Base-by-base conservation (phyloP, 2,888 invertebrate species). In the Phyllotreta cruciferae region DNA sequence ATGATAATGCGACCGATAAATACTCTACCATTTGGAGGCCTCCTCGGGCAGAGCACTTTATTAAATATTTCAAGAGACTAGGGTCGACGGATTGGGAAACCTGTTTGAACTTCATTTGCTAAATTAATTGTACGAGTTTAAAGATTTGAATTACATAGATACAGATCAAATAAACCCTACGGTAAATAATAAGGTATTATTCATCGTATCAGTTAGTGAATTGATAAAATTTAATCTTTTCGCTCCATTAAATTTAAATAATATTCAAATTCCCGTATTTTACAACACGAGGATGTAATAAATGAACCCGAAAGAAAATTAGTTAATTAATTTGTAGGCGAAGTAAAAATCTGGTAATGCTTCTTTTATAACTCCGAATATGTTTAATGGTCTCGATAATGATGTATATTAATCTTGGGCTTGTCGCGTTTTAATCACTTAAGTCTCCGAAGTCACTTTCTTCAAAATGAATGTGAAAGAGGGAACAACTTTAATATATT, bases 361-460 rank as follows among this genome's bases (percentile, higher is more conserved):
- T 64, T 68, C 67, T 69, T 70, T 70, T 69, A 69, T 65, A 67
- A 60, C 65, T 50, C 62, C 70, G 63, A 70, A 70, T 70, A 70
- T 66, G 67, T 67, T 70, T 70, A 71, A 69, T 68, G 70, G 67
- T 66, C 67, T 69, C 64, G 62, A 62, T 72, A 72, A 72, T 71
- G 66, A 71, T 68, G 66, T 66, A 62, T 67, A 71, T 72, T 72
- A 70, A 71, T 72, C 71, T 72, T 71, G 54, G 58, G 63, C 44
- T 65, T 67, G 67, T 67, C 67, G 64, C 57, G 61, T 49, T 57
- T 63, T 67, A 67, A 67, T 67, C 67, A 61, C 61, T 64, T 67
- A 60, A 67, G 65, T 49, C 67, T 63, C 39, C 44, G 60, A 60
- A 60, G 60, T 62, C 49, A 41, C 56, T 61, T 65, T 57, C 67